Base-by-base conservation (phyloP, 2,797 vertebrate species). In the Acrossocheilus wenchowensis region DNA sequence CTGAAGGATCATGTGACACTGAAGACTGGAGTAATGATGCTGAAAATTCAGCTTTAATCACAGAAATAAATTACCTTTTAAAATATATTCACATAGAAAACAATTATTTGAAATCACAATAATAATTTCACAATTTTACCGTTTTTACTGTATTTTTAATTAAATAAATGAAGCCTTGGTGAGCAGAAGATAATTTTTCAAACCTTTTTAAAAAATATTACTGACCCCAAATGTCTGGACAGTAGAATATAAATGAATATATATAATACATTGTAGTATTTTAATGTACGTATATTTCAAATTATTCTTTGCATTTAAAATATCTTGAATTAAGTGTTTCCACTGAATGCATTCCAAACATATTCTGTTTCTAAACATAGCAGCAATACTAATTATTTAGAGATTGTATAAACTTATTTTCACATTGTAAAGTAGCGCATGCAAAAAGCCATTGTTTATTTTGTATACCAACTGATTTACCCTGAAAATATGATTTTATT, bases 21-120 rank as follows among this genome's bases (percentile, higher is more conserved):
- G n/a, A 64, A 14, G n/a, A 4, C 30, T 36, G 64, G 34, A 36
- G 7, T 21, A 69, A 41, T 17, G 43, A 74, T 48, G n/a, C 43
- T 74, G n/a, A 73, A 74, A 48, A 73, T 45, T 17, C 71, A 73
- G 71, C n/a, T 43, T 43, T 72, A 5, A 72, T n/a, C 39, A n/a
- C 39, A n/a, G 10, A 0, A 39, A 12, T 71, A 23, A 45, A 72
- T 45, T 8, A 73, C 1, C 26, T n/a, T 41, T 72, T n/a, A n/a
- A n/a, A 43, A 72, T 45, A 43, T 45, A 14, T 11, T 39, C 23
- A 73, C 11, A 73, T 7, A 11, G 36, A 41, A 45, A 45, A 73
- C 12, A 43, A 5, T n/a, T 45, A 6, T 9, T 45, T 14, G 1
- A 26, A 45, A 8, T 45, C 17, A 7, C 7, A 74, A 74, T 30